Percentiles rank a stretch among this genome's conserved stretches.
Conservation (phyloP, 2,797 vertebrate species). For the Rhincodon typus region DNA sequence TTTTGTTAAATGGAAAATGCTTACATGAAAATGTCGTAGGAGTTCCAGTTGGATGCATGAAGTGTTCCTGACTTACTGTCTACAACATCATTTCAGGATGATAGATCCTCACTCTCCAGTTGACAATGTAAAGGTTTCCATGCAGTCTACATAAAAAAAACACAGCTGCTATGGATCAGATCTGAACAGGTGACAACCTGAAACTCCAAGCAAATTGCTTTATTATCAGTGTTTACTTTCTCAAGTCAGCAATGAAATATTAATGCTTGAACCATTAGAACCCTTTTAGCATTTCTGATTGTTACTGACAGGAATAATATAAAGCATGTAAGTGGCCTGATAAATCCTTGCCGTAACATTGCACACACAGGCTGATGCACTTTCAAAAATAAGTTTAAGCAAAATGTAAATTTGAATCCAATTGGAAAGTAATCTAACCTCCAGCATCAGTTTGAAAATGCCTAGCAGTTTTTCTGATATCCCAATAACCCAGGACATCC, state of each 20-base stretch:
- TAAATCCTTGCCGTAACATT: not conserved
- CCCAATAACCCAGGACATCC: not conserved
- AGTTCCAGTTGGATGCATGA: not conserved
- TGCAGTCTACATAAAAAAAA: not conserved
- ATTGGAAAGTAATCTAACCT: not conserved
- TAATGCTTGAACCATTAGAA: not conserved
- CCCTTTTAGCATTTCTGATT: not conserved
- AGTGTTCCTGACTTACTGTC: not conserved
- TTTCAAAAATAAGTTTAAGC: not conserved
- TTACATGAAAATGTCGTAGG: not conserved
- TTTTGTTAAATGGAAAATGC: not conserved
- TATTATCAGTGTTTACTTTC: not conserved
- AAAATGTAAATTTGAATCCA: not conserved
- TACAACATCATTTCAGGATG: not conserved
- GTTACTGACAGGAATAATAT: not conserved
- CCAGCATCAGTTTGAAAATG: not conserved
- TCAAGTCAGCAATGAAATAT: constrained; percentile 19
- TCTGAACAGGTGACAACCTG: not conserved
- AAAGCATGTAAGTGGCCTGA: not conserved
- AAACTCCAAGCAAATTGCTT: constrained; percentile 10
- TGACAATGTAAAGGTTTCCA: not conserved
- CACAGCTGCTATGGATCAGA: not conserved
- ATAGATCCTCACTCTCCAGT: not conserved
- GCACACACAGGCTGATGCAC: not conserved
- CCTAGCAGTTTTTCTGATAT: not conserved